Conservation (phyloP, 2,113 vertebrate genomes). For the Arenaria interpres region DNA sequence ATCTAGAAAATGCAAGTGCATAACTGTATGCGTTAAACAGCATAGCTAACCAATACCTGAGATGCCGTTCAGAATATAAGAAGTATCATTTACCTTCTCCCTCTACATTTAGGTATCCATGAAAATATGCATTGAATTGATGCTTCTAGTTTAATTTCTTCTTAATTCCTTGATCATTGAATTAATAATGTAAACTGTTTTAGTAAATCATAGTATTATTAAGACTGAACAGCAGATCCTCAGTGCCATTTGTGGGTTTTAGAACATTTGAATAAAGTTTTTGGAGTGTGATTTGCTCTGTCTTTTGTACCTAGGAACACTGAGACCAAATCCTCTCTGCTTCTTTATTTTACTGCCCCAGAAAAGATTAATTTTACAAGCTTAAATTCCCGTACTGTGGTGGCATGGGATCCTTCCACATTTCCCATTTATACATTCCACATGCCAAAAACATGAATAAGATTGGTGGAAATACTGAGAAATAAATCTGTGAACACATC, state of each 20-base stretch:
- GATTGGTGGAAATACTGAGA: background rate
- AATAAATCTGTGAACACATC: background rate
- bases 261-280: background rate
- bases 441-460: background rate
- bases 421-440: background rate
- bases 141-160: background rate
- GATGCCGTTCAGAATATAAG: background rate
- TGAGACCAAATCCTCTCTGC: background rate
- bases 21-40: background rate
- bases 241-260: background rate
- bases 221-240: background rate
- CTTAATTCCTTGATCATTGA: background rate
- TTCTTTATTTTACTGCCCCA: background rate
- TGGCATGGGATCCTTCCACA: background rate
- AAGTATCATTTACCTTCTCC: background rate
- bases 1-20: background rate
- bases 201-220: background rate
- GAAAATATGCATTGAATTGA: background rate
- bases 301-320: background rate
- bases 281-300: background rate
- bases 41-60: background rate
- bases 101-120: background rate
- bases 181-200: background rate
- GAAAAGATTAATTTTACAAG: background rate
- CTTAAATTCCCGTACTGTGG: background rate